Evolutionary conservation across 2,797 vertebrate genomes (phyloP).

Genomic region (Neomorphus geoffroyi): DNA sequence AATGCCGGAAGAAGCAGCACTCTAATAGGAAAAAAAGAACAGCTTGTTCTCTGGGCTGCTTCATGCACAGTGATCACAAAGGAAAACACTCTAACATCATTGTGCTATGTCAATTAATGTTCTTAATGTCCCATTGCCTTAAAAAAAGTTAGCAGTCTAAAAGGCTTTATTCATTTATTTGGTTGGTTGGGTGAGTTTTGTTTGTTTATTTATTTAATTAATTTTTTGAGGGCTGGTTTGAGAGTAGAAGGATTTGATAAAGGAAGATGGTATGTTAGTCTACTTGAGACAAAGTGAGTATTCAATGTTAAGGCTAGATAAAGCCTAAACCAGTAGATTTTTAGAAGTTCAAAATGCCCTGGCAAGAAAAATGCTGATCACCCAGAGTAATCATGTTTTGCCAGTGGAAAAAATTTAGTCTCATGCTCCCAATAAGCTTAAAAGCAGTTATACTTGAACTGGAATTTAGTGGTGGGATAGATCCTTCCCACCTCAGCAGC

Average conservation of each 20-base stretch:
- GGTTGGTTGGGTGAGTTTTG: no score
- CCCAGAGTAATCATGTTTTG: not conserved
- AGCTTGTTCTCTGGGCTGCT: not conserved
- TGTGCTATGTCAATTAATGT: not conserved
- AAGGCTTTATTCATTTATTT: not conserved
- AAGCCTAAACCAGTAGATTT: not conserved
- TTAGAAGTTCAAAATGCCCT: not conserved
- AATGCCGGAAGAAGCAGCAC: not conserved
- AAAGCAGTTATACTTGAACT: not conserved
- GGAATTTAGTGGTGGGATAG: not conserved
- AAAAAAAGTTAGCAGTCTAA: not conserved
- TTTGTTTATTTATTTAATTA: no score
- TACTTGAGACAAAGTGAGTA: not conserved
- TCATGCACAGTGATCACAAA: not conserved
- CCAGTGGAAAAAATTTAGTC: not conserved
- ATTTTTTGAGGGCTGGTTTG: not conserved
- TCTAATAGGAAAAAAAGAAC: not conserved
- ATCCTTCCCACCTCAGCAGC: not conserved
- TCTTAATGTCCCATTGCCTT: not conserved
- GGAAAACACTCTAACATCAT: not conserved
- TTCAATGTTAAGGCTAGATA: not conserved
- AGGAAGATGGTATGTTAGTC: not conserved
- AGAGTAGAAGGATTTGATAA: not conserved
- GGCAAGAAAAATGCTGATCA: not conserved
- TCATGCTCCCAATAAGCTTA: not conserved